A percentile compares a stretch with the other conserved stretches of the same genome.
Evolutionary conservation across 2,113 vertebrate species (phyloP).

Genomic region (Hemiscyllium ocellatum): DNA sequence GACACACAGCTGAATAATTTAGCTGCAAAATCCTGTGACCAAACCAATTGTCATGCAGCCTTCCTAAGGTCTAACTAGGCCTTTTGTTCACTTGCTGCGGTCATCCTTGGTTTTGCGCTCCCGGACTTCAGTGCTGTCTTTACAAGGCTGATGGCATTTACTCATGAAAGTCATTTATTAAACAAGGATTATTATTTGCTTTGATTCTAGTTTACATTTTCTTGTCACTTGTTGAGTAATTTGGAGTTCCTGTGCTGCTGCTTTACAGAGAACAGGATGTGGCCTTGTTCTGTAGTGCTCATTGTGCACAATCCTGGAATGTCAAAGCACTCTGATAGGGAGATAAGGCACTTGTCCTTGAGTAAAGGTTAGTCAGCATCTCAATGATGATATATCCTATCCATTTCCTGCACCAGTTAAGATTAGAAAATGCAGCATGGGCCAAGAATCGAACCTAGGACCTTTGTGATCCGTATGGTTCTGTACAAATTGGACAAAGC

Average conservation of each 20-base stretch:
- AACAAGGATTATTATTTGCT: background rate
- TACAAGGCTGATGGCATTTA: background rate
- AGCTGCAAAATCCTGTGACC: background rate
- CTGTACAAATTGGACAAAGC: background rate
- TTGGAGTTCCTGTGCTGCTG: background rate
- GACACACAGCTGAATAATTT: background rate
- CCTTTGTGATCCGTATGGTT: background rate
- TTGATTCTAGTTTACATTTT: background rate
- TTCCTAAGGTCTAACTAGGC: background rate
- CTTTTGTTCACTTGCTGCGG: background rate
- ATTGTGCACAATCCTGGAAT: background rate
- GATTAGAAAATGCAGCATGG: background rate
- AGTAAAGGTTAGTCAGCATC: background rate
- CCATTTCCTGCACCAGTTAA: background rate
- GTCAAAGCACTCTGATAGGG: background rate
- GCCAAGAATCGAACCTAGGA: background rate
- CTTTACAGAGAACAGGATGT: background rate
- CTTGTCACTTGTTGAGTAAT: background rate
- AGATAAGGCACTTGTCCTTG: background rate
- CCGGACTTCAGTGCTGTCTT: background rate
- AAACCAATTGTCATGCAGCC: background rate
- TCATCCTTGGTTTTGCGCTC: background rate
- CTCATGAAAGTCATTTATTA: background rate
- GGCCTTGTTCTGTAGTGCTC: background rate
- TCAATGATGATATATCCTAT: background rate